Conservation (phyloP, 2,888 invertebrate species). For the Hartigia nigra region DNA sequence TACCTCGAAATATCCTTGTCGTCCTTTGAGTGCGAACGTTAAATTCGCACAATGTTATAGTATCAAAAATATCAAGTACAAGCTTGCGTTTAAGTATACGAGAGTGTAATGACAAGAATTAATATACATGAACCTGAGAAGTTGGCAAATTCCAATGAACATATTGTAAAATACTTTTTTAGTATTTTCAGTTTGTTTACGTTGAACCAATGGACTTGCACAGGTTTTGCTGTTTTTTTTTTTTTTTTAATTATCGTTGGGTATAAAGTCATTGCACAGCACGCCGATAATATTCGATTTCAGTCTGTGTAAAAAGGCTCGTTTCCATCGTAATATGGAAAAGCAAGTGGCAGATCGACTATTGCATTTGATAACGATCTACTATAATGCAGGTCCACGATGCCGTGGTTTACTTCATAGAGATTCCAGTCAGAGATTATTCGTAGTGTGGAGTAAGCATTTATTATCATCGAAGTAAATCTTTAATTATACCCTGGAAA, state of each 20-base stretch:
- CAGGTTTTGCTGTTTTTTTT: not conserved
- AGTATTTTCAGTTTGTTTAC: too few relatives aligned
- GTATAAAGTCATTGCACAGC: not conserved
- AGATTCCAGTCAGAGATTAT: not conserved
- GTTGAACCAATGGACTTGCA: not conserved
- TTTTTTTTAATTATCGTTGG: not conserved
- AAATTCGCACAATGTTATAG: not conserved
- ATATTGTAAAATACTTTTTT: not conserved
- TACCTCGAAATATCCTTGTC: not conserved
- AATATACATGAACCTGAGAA: not conserved
- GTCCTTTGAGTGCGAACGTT: not conserved
- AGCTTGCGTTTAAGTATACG: not conserved
- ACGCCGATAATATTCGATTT: not conserved
- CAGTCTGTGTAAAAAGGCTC: not conserved
- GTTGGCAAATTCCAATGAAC: not conserved
- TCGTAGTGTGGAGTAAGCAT: not conserved
- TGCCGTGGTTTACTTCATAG: not conserved
- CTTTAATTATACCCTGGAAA: not conserved
- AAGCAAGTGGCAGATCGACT: not conserved
- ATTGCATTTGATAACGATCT: not conserved
- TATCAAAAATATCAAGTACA: not conserved
- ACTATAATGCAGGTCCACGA: not conserved
- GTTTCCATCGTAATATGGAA: not conserved
- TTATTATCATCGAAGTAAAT: not conserved
- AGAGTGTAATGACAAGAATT: not conserved